Base-by-base conservation (phyloP, 1,140 invertebrate genomes). In the Penaeus indicus region DNA sequence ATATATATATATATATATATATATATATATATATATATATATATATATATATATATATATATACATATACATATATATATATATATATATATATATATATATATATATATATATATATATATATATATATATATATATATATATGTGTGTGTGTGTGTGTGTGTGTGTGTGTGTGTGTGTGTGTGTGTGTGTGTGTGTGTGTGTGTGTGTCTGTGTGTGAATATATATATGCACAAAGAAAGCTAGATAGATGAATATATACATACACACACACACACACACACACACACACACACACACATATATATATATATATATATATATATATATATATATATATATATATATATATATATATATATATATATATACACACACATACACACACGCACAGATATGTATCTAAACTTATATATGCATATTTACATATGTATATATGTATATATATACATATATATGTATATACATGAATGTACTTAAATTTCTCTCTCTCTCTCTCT, bases 111-210 rank as follows among this genome's bases (percentile, higher is more conserved):
- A 22, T n/a, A 19, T 85, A 64, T 64, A 64, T 64, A 64, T 64
- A 64, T 64, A 64, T 64, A 88, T n/a, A 63, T 42, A 79, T 89
- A 88, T 88, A 47, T 27, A 21, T 80, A 89, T 80, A 0, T 75
- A 47, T 18, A 80, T 64, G 27, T 69, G 21, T 77, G 22, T 88
- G 22, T 25, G 21, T 54, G 93, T 92, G 5, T 91, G 92, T 5
- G 92, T 92, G 11, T 92, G 91, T 67, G 91, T 93, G 38, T 84
- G 91, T 27, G 92, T 92, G 0, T 89, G 90, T 16, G 86, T 91
- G 22, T 92, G 89, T 16, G 90, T 90, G 27, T 90, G n/a, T 64
- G n/a, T 64, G n/a, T 64, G n/a, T 64, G 63, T 64, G 16, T 64
- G n/a, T 64, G n/a, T 64, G n/a, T 64, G n/a, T 64, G n/a, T 64